Percentiles rank a stretch among this genome's conserved stretches.
These are phyloP conservation scores for Nibea coibor DNA, from an alignment of 2,113 vertebrate genomes.

Conservation along the genomic window DNA sequence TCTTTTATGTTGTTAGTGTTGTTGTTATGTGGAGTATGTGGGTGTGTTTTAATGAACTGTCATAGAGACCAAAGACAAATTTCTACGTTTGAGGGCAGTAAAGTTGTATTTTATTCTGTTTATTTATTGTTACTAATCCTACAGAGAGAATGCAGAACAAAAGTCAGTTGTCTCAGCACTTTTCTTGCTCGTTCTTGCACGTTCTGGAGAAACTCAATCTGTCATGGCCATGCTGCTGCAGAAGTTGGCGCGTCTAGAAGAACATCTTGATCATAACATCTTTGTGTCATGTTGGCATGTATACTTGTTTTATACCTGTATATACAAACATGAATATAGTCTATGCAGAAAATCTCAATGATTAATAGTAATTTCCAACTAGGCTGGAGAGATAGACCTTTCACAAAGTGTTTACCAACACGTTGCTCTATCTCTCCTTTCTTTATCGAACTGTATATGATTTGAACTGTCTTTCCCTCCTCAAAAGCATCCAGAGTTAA, in stretches of 20 bases:
- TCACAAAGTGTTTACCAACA: constrained; percentile 5
- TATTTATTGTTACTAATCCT: not conserved
- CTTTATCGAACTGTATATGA: not conserved
- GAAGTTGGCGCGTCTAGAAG: not conserved
- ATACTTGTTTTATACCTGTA: not conserved
- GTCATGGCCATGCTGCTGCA: not conserved
- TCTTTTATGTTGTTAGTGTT: not conserved
- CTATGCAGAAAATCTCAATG: constrained; percentile 2
- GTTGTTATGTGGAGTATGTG: not conserved
- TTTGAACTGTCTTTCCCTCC: not conserved
- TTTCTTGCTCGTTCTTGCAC: not conserved
- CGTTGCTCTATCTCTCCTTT: not conserved
- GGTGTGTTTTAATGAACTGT: not conserved
- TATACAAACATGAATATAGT: not conserved
- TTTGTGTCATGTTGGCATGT: not conserved
- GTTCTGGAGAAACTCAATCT: not conserved
- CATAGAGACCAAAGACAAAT: not conserved
- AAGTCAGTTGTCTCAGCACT: not conserved
- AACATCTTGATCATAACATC: not conserved
- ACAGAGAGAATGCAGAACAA: not conserved
- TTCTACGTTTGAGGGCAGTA: not conserved
- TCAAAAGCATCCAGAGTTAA: not conserved
- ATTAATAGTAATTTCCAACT: constrained; percentile 10
- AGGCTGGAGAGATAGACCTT: not conserved
- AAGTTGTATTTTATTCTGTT: constrained; percentile 3